Base-by-base conservation (phyloP, 2,797 vertebrate species). In the Gadopsis marmoratus region DNA sequence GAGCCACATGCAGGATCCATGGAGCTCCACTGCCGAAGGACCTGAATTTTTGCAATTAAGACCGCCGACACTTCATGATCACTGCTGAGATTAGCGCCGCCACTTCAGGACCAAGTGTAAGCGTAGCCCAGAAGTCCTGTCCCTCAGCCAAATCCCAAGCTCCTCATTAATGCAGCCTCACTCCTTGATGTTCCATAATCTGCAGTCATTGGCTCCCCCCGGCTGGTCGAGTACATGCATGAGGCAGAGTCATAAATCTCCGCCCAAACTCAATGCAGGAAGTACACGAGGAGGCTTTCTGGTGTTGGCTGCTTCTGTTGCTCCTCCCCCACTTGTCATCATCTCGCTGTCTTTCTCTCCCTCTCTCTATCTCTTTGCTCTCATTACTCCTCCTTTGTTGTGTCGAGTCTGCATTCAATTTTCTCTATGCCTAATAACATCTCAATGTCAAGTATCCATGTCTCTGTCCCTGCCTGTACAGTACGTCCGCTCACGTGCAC, bases 231-330 rank as follows among this genome's bases (percentile, higher is more conserved):
- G 71, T 4, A 62, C 48, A 61, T 66, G 33, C 48, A 67, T 61
- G 31, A 74, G 76, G 82, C 80, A 86, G 78, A 85, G 83, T 89
- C 86, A 91, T 92, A 87, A 92, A 94, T 92, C 86, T 84, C 48
- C 71, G 79, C 51, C 62, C 64, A 80, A 86, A 87, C 59, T 82
- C 83, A 86, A 73, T 79, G 74, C 82, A 84, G 87, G 80, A 89
- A 83, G 84, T 72, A 63, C 51, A 81, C 64, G 80, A 87, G 78
- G 72, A 71, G 55, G 54, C 70, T 60, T 63, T 65, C 50, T 59
- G 51, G 41, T 74, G 72, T 82, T 65, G 74, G 71, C 76, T 50
- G 45, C 58, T 48, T 71, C 51, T 72, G 48, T 59, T 33, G 60
- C 82, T 82, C 79, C 75, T 74, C 81, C 85, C 76, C 83, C 71